Evolutionary conservation across 2,888 invertebrate genomes (phyloP), one percentile per base, ranked within the genome.

Genomic region (Apamea monoglypha): DNA sequence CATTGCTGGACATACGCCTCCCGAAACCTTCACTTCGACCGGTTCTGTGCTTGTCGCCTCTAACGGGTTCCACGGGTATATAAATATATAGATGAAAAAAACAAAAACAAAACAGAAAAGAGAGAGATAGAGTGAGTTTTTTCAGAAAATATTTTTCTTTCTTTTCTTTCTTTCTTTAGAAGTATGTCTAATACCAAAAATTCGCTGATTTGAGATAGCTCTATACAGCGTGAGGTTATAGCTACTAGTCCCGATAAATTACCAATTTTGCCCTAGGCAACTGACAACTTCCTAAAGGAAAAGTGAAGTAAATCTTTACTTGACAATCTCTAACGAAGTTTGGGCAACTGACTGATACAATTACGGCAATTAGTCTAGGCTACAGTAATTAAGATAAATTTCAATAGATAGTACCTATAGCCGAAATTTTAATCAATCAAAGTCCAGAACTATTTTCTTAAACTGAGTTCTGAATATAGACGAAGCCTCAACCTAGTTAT

Each of bases 391-490:
- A 70, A n/a, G n/a, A 69, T 25, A 50, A 40, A 66, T 63, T 36
- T 53, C 21, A 36, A 40, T n/a, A n/a, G 14, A 40, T n/a, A 32
- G 21, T 36, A 47, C 14, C 21, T 47, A 63, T 8, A n/a, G 3
- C 18, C 10, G 14, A 50, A 59, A 69, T 83, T 63, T 61, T 80
- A 68, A 84, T 72, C 14, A 73, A 84, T 84, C n/a, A 64, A 16
- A 80, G 36, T 64, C 61, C 64, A 72, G 40, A 69, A 50, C 12
- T 36, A 29, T 73, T 63, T 64, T 8, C 7, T 59, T 21, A 36
- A 40, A 66, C 16, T 18, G 7, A 44, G 40, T 73, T 53, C 29
- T 59, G 50, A 70, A 53, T 36, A 6, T 36, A 18, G 61, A 36
- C 50, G 40, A 69, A 73, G 16, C 44, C 29, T 56, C n/a, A 32